Base-by-base conservation (phyloP, 2,797 vertebrate genomes). In the Chromobotia macracanthus region DNA sequence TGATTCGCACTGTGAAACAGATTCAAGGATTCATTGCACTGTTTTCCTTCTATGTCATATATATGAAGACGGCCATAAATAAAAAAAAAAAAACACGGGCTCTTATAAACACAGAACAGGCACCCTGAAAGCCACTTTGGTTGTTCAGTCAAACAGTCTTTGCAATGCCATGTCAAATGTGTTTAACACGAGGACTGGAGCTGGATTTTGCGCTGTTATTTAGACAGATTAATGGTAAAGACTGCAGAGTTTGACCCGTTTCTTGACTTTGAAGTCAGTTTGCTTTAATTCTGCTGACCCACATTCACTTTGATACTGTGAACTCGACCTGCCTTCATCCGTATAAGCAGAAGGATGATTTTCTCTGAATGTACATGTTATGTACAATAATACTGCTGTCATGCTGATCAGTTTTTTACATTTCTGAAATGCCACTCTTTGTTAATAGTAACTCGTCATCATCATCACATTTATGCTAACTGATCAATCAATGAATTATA, bases 171-270 rank as follows among this genome's bases (percentile, higher is more conserved):
- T 53, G 38, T 51, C 50, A 64, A 46, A 75, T 75, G 61, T 13
- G 55, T n/a, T n/a, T n/a, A n/a, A n/a, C n/a, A n/a, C n/a, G n/a
- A n/a, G n/a, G n/a, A n/a, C n/a, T n/a, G 65, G 75, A 75, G 44
- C 65, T 67, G 75, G 79, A 35, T 63, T 63, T 68, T 72, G 68
- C 6, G 16, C 56, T 55, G 35, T 58, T 75, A 48, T 56, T 66
- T 69, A 58, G 75, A 84, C 44, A 73, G 79, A 72, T 75, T 84
- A 78, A 78, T 79, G 66, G 66, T n/a, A 70, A 75, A 58, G 78
- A 58, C 46, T 19, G 68, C 51, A 46, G 61, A 51, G 56, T 66
- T 55, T 77, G 77, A 76, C 72, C 80, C 64, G 61, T 44, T 75
- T 77, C 44, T 79, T 72, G 41, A 71, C 64, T 28, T 44, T 53